Base-by-base conservation (phyloP, 2,113 vertebrate genomes). In the Chrysochloris asiatica region DNA sequence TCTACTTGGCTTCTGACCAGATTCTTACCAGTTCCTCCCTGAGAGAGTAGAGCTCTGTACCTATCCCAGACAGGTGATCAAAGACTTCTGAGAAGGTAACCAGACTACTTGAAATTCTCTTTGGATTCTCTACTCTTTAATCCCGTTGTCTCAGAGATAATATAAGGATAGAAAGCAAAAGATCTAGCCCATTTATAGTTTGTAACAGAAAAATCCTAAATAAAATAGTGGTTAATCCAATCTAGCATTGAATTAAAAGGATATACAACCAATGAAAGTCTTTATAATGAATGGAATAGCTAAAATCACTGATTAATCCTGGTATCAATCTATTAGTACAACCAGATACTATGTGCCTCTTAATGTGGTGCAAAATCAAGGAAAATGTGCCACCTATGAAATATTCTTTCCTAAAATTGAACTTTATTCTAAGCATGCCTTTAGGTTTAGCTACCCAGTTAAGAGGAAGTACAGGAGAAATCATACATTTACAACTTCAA, bases 151-250 rank as follows among this genome's bases (percentile, higher is more conserved):
- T 76, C 50, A 88, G 77, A 71, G 75, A 83, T 73, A 84, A 92
- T 36, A 43, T 63, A 86, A 33, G 78, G 79, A 84, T 88, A 89
- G 61, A 38, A 85, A 92, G 38, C 73, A 85, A 72, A 86, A 86
- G 17, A 89, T 77, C 71, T 54, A 43, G 65, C n/a, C 78, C 48
- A 73, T 38, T 59, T 75, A 41, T 12, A 12, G 63, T 73, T 47
- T 36, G 1, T 2, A 77, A n/a, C 67, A 77, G 36, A 83, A 47
- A 47, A 71, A 79, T 28, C 6, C 38, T 59, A 73, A 91, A 45
- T 76, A 84, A 80, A 50, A 75, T 59, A 67, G 22, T 26, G 22
- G 52, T 6, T 30, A 78, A 72, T 86, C 36, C 52, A 75, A 59
- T 63, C 52, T 16, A 73, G 59, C 69, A 10, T 72, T 43, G n/a